Conservation (phyloP, 2,797 vertebrate genomes). For the Arvicola amphibius region DNA sequence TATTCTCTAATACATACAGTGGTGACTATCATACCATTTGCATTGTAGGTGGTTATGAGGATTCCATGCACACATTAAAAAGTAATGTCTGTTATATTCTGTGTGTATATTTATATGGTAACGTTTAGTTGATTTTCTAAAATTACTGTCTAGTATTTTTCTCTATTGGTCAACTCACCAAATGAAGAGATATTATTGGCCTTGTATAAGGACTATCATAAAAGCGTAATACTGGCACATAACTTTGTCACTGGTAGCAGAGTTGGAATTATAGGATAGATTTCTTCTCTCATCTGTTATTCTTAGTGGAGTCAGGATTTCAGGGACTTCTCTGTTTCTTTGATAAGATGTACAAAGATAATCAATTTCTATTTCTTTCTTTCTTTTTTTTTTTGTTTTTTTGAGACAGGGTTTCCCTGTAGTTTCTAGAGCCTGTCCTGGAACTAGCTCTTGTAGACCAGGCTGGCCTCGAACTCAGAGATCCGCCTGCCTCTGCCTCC, state of each 20-base stretch:
- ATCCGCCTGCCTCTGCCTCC: too few species aligned
- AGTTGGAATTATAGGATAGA: constrained; percentile 29
- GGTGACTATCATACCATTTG: not conserved
- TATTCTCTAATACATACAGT: not conserved
- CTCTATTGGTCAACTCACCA: not conserved
- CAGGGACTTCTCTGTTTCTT: not conserved
- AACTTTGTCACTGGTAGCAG: constrained; percentile 16
- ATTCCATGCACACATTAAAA: not conserved
- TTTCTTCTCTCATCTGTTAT: not conserved
- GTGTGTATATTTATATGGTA: not conserved
- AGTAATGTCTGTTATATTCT: not conserved
- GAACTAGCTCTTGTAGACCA: too few species aligned
- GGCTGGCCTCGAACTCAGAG: too few species aligned
- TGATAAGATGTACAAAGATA: not conserved
- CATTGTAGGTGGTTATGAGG: not conserved
- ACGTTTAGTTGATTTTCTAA: not conserved
- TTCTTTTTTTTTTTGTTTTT: too few species aligned
- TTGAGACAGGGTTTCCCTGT: too few species aligned
- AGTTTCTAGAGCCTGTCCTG: too few species aligned
- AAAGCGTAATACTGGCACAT: not conserved
- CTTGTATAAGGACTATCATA: not conserved
- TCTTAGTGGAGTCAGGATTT: constrained; percentile 1
- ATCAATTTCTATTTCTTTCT: not conserved
- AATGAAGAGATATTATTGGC: not conserved
- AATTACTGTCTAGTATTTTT: constrained; percentile 7